Evolutionary conservation across 2,113 vertebrate species (phyloP), one percentile per base, ranked within the genome.

Genomic region (Toxotes jaculatrix): DNA sequence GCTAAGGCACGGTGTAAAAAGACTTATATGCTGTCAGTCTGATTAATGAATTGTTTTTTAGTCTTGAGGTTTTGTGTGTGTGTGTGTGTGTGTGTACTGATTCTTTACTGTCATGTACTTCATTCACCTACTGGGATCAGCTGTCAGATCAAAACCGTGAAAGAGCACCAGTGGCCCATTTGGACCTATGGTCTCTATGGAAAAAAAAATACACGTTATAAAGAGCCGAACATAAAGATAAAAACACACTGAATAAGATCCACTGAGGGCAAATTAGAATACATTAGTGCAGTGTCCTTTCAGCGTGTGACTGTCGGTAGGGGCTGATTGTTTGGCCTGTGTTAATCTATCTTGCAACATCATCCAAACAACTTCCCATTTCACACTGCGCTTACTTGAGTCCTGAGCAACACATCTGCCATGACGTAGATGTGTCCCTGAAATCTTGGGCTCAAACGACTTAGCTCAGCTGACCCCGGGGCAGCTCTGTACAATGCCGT

Each of bases 11-110:
- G 0, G 27, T 59, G 34, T 21, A 51, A 72, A 60, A 51, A 51
- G n/a, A 70, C 7, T 57, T 68, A 69, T 59, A 23, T 21, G 42
- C 64, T 75, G 56, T 69, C 45, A 62, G n/a, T n/a, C 62, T 74
- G 21, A 78, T 65, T 66, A 56, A 67, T 70, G 14, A 27, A 72
- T 60, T 63, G 49, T 19, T 32, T 43, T n/a, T 53, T 32, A 27
- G 12, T 13, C 17, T 19, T 42, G 8, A 34, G 9, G 23, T 11
- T 27, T 19, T 47, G 56, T 59, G 32, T 11, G 32, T 66, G 49
- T 56, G 43, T 21, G 34, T 31, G 19, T 36, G 36, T 71, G 34
- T 36, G 59, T 16, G 34, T 53, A 27, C 14, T 10, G 14, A 70
- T 38, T 27, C 27, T 27, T 14, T 55, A 27, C 5, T n/a, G 31